These are phyloP conservation scores for Esox masquinongy DNA, from an alignment of 2,797 vertebrate species.

Conservation along the genomic window DNA sequence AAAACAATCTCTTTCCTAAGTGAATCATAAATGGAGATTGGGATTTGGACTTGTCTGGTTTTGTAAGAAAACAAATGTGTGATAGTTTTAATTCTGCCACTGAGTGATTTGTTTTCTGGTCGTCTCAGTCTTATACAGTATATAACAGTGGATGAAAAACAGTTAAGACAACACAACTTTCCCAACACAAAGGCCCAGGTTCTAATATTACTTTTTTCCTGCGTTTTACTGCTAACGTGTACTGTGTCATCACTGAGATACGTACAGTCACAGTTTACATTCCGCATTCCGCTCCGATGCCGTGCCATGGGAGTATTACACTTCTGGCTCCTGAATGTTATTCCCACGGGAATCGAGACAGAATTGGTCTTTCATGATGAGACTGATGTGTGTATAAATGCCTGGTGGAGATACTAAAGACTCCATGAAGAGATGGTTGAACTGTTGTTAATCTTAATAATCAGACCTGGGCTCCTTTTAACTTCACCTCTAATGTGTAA, in stretches of 20 bases:
- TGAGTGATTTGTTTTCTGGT: too few relatives aligned
- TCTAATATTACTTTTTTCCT: too few relatives aligned
- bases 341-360: not conserved
- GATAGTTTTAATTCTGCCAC: too few relatives aligned
- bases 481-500: slow-evolving; percentile 1
- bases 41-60: too few relatives aligned
- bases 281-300: not conserved
- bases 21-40: too few relatives aligned
- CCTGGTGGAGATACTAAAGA: not conserved
- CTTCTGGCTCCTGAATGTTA: not conserved
- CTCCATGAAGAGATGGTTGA: not conserved
- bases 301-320: not conserved
- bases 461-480: not conserved
- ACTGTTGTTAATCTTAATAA: not conserved
- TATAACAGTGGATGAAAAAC: too few relatives aligned
- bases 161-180: too few relatives aligned
- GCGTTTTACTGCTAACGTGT: not conserved
- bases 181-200: too few relatives aligned
- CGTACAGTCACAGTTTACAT: not conserved
- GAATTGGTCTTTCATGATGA: not conserved
- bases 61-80: too few relatives aligned
- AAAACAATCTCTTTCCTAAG: too few relatives aligned
- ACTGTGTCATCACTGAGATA: not conserved
- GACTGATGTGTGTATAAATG: not conserved
- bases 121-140: too few relatives aligned